Conservation (phyloP, 2,113 vertebrate genomes). For the Lepus timidus region DNA sequence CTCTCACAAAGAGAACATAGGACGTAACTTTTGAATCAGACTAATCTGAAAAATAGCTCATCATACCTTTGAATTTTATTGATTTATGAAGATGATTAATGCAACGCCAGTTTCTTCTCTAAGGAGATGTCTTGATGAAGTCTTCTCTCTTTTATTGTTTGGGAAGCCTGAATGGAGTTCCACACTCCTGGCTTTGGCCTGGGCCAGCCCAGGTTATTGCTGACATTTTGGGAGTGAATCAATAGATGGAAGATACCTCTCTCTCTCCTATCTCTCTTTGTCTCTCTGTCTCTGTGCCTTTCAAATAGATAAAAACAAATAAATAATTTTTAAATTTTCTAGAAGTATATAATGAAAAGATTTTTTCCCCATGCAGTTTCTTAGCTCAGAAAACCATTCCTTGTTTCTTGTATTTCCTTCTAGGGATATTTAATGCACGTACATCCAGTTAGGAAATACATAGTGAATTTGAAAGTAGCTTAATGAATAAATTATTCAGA, state of each 20-base stretch:
- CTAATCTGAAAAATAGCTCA: background rate
- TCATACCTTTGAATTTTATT: background rate
- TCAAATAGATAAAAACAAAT: no score
- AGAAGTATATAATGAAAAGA: background rate
- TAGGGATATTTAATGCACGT: background rate
- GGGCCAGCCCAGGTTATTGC: no score
- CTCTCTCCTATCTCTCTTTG: no score
- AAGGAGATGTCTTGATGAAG: background rate
- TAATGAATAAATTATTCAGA: constrained; percentile 23
- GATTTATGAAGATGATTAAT: background rate
- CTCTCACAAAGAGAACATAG: background rate
- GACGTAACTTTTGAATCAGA: background rate
- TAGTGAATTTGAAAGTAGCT: background rate
- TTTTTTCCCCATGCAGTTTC: background rate
- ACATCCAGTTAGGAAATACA: background rate
- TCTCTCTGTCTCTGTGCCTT: no score
- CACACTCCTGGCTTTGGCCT: no score
- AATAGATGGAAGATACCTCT: no score
- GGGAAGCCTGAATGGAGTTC: no score
- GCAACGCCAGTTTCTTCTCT: background rate
- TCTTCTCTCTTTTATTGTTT: background rate
- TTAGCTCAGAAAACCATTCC: background rate
- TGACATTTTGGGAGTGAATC: no score
- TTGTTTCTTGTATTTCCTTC: background rate
- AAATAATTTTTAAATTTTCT: no score